Evolutionary conservation across 2,888 invertebrate genomes (phyloP), one percentile per base, ranked within the genome.

Genomic region (Leucoma salicis): DNA sequence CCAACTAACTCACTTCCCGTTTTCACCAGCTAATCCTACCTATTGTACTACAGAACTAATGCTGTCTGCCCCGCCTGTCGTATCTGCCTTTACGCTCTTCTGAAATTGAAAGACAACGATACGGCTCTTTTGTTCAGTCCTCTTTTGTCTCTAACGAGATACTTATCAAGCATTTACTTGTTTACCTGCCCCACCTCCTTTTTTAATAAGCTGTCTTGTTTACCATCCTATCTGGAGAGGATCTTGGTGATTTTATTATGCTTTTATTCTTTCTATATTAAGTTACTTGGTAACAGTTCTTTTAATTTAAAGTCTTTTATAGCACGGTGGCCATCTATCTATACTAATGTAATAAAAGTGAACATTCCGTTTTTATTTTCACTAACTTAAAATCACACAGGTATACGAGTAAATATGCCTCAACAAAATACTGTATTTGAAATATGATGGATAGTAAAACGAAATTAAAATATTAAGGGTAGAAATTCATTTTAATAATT

Each of bases 91-190:
- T 49, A 53, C 53, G 60, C 53, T 63, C 47, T 49, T 46, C 42
- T 53, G 59, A 57, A 77, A 73, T 74, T 76, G 74, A 76, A 76
- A 74, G 84, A 82, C 79, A 80, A 78, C 78, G 78, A 78, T 74
- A 79, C 70, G 67, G 60, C 63, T 57, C 82, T 75, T 78, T 85
- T 84, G 82, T 82, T 66, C 50, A 58, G 59, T 62, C 70, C 65
- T 66, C 72, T 79, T 84, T 86, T 87, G 85, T 85, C 77, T 86
- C 76, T 72, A 78, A 81, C 78, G 69, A 78, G 83, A 84, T 84
- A 78, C 76, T 82, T 83, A 86, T 85, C 86, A 75, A 73, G 67
- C 70, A 73, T 78, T 82, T 81, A 79, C 80, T 78, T 73, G 82
- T 76, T 82, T 81, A 82, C 84, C 82, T 82, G 80, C 64, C 70